Evolutionary conservation across 2,888 invertebrate species (phyloP).

Genomic region (Resseliella maxima): DNA sequence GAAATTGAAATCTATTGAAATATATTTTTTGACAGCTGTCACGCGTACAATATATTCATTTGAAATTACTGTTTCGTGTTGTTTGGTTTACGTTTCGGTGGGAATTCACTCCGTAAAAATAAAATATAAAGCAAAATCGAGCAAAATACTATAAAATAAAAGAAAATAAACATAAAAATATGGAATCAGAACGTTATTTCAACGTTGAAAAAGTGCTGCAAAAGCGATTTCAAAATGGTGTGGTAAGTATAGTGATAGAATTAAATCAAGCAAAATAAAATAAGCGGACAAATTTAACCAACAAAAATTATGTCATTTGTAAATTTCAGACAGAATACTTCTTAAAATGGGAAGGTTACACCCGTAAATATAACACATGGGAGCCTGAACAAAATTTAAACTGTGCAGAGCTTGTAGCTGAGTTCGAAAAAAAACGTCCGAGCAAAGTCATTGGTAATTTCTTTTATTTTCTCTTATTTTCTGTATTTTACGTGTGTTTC

Average conservation of each 20-base stretch:
- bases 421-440: neutral
- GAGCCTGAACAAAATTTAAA: neutral
- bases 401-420: neutral
- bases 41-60: too few species aligned
- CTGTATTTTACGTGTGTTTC: too few species aligned
- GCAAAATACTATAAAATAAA: too few species aligned
- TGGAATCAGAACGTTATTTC: too few species aligned
- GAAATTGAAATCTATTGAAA: too few species aligned
- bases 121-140: too few species aligned
- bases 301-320: neutral
- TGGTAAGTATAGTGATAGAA: neutral
- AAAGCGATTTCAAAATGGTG: neutral
- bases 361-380: neutral
- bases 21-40: too few species aligned
- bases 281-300: neutral
- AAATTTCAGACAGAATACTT: neutral
- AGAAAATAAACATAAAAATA: too few species aligned
- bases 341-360: neutral
- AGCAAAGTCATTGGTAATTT: neutral
- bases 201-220: conserved; percentile 15
- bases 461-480: too few species aligned
- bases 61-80: too few species aligned
- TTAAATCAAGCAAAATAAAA: neutral
- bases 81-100: too few species aligned
- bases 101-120: too few species aligned